Evolutionary conservation across 1,140 invertebrate genomes (phyloP).

Genomic region (Chlorops oryzae): DNA sequence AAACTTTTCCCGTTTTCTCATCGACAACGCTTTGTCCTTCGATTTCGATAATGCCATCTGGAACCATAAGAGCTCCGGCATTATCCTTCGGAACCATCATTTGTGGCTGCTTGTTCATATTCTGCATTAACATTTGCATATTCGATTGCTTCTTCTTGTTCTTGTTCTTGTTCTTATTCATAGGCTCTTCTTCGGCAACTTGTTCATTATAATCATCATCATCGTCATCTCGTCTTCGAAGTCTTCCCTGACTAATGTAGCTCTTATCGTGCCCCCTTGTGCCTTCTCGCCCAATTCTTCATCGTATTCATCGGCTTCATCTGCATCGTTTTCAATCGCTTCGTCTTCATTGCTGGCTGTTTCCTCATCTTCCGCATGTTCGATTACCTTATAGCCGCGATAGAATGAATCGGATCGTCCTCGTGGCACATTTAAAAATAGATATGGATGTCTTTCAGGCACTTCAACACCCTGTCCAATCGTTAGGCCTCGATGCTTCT

Average conservation of each 20-base stretch:
- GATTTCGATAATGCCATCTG: slow-evolving; percentile 42
- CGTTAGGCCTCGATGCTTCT: slow-evolving; percentile 7
- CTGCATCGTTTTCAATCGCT: slow-evolving; percentile 9
- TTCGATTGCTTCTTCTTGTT: slow-evolving; percentile 6
- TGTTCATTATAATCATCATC: slow-evolving; percentile 16
- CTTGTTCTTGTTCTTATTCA: background rate
- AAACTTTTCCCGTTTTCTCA: slow-evolving; percentile 40
- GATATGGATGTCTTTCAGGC: slow-evolving; percentile 29
- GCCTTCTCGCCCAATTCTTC: background rate
- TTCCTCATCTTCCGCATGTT: slow-evolving; percentile 15
- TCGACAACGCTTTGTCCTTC: slow-evolving; percentile 41
- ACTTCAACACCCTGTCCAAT: slow-evolving; percentile 12
- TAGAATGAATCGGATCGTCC: slow-evolving; percentile 30
- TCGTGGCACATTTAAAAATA: slow-evolving; percentile 31
- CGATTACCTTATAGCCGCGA: slow-evolving; percentile 30
- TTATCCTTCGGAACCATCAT: slow-evolving; percentile 40
- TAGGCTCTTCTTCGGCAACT: slow-evolving; percentile 20
- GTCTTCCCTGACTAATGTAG: too few species aligned
- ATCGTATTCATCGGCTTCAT: slow-evolving; percentile 15
- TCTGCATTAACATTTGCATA: slow-evolving; percentile 21
- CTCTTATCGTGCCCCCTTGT: too few species aligned
- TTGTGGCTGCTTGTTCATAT: slow-evolving; percentile 27
- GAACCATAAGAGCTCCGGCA: slow-evolving; percentile 42
- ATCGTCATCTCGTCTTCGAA: slow-evolving; percentile 2
- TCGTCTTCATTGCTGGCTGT: slow-evolving; percentile 4